Percentiles rank a stretch among this genome's conserved stretches.
These are phyloP conservation scores for Crambe crambe DNA, from an alignment of 37 sponge, comb jelly and placozoan species.

Conservation along the genomic window DNA sequence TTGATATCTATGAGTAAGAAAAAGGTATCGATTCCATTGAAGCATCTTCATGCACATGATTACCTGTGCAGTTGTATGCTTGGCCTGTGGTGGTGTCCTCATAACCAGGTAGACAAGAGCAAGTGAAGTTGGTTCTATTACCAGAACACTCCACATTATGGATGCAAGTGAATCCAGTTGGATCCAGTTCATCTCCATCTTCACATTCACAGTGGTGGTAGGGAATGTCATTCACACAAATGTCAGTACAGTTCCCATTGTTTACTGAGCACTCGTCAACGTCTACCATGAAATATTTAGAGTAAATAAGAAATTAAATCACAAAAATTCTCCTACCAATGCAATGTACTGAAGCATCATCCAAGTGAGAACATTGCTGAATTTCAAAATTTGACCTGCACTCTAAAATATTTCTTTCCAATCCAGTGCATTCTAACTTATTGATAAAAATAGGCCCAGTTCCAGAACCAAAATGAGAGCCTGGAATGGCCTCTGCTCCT, in stretches of 20 bases:
- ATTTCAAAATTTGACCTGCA: background rate
- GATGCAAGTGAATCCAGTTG: background rate
- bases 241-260: background rate
- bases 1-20: background rate
- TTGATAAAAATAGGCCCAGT: background rate
- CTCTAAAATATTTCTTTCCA: background rate
- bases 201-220: conserved; percentile 1
- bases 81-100: background rate
- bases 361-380: background rate
- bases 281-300: background rate
- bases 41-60: background rate
- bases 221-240: background rate
- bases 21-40: no score
- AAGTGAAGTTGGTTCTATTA: background rate
- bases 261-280: background rate
- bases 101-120: conserved; percentile 5
- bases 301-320: background rate
- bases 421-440: background rate
- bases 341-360: background rate
- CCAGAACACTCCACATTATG: background rate
- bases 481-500: background rate
- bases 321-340: background rate
- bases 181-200: background rate
- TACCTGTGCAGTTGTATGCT: conserved; percentile 5
- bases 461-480: background rate